Conservation (phyloP, 2,888 invertebrate genomes). For the Tetragonisca angustula region DNA sequence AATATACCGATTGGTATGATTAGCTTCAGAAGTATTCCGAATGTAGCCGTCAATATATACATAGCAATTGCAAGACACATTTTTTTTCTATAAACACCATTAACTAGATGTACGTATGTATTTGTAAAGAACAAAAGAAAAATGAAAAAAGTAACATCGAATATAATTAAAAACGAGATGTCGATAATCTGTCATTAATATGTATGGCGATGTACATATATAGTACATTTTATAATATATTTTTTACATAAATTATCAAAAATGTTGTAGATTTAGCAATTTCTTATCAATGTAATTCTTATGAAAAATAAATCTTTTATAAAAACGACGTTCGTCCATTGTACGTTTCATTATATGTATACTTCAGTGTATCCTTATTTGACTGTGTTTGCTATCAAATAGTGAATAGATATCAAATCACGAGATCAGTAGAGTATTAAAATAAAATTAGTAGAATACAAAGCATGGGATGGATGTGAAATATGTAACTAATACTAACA, state of each 20-base stretch:
- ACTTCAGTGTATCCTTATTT: background rate
- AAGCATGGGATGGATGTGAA: too few relatives aligned
- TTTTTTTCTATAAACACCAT: constrained; percentile 24
- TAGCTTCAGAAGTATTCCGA: constrained; percentile 56
- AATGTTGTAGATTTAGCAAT: background rate
- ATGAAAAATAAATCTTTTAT: too few relatives aligned
- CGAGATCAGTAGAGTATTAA: too few relatives aligned
- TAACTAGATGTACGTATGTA: background rate
- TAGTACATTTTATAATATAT: too few relatives aligned
- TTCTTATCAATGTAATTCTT: background rate
- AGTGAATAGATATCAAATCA: background rate
- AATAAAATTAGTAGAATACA: background rate
- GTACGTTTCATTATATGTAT: too few relatives aligned
- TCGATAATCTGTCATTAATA: background rate
- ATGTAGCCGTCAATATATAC: constrained; percentile 69
- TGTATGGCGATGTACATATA: background rate
- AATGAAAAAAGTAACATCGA: background rate
- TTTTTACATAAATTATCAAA: background rate
- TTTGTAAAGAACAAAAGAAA: background rate
- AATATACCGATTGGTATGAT: constrained; percentile 36
- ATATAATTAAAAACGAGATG: background rate
- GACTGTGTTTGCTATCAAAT: too few relatives aligned
- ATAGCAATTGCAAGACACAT: constrained; percentile 74
- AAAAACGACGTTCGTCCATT: too few relatives aligned
- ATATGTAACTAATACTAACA: too few relatives aligned